Conservation (phyloP, 2,797 vertebrate genomes). For the Brachyrhaphis roseni region DNA sequence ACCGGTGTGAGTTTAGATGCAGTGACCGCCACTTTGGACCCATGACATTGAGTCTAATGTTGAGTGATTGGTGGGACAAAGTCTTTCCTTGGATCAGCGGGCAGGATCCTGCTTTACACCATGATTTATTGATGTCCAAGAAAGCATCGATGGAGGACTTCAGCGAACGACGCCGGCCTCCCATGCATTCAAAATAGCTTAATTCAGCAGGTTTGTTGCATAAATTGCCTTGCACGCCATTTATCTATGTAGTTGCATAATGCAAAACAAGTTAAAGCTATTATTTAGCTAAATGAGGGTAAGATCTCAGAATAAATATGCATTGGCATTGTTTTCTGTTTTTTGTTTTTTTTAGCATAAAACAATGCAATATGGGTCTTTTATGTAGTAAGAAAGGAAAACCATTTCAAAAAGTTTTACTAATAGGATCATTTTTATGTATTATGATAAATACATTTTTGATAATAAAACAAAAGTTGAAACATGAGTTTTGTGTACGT, state of each 20-base stretch:
- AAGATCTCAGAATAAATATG: slow-evolving; percentile 52
- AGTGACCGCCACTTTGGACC: slow-evolving; percentile 47
- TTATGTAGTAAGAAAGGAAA: neutral
- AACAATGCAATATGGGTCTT: neutral
- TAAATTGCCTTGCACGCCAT: slow-evolving; percentile 54
- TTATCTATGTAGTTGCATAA: slow-evolving; percentile 36
- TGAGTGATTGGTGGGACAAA: slow-evolving; percentile 67
- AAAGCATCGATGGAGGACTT: slow-evolving; percentile 66
- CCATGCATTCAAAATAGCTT: slow-evolving; percentile 62
- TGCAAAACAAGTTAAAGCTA: slow-evolving; percentile 48
- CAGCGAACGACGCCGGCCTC: slow-evolving; percentile 66
- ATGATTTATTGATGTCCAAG: slow-evolving; percentile 76
- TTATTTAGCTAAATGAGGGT: slow-evolving; percentile 59
- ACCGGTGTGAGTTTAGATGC: slow-evolving; percentile 42
- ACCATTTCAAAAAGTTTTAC: neutral
- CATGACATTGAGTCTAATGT: slow-evolving; percentile 64
- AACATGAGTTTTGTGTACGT: neutral
- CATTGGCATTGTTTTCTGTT: slow-evolving; percentile 29
- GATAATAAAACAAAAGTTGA: neutral
- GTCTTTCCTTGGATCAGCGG: slow-evolving; percentile 63
- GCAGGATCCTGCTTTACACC: slow-evolving; percentile 61
- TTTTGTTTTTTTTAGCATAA: slow-evolving; percentile 22
- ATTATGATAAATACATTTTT: neutral
- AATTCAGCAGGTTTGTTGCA: slow-evolving; percentile 72
- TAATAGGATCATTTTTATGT: neutral